Conservation (phyloP, 2,797 vertebrate species). For the Nasua narica region DNA sequence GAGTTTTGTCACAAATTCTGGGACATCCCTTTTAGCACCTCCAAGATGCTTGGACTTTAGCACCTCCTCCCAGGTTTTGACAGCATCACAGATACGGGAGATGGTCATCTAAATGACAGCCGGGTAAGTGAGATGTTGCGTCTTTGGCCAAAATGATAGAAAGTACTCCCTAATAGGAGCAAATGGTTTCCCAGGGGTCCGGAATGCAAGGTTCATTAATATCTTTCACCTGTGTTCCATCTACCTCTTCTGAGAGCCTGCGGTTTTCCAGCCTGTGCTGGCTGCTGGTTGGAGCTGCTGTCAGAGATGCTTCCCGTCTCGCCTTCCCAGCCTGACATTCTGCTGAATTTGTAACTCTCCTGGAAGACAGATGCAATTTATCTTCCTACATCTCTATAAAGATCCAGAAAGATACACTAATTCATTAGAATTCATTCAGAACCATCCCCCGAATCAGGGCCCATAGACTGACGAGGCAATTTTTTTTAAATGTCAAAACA, state of each 20-base stretch:
- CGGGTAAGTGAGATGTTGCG: background rate
- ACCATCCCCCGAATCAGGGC: background rate
- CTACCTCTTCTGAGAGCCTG: background rate
- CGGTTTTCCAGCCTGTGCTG: rapidly evolving
- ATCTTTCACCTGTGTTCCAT: background rate
- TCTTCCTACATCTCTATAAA: background rate
- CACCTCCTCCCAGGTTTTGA: background rate
- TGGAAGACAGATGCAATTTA: background rate
- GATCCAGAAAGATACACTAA: background rate
- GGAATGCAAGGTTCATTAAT: background rate
- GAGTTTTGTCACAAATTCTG: background rate
- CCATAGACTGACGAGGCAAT: background rate
- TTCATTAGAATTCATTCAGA: conserved; percentile 16
- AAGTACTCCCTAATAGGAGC: background rate
- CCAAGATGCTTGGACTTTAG: background rate
- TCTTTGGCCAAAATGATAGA: background rate
- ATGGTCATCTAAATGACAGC: background rate
- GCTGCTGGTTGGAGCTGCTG: background rate
- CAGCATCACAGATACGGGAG: background rate
- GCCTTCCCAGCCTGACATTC: background rate
- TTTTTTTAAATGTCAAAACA: conserved; percentile 30
- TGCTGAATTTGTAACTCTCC: background rate
- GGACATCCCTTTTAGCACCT: background rate
- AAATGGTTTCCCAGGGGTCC: background rate
- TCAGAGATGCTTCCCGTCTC: background rate